Evolutionary conservation across 2,888 invertebrate species (phyloP).

Genomic region (Bugulina stolonifera): DNA sequence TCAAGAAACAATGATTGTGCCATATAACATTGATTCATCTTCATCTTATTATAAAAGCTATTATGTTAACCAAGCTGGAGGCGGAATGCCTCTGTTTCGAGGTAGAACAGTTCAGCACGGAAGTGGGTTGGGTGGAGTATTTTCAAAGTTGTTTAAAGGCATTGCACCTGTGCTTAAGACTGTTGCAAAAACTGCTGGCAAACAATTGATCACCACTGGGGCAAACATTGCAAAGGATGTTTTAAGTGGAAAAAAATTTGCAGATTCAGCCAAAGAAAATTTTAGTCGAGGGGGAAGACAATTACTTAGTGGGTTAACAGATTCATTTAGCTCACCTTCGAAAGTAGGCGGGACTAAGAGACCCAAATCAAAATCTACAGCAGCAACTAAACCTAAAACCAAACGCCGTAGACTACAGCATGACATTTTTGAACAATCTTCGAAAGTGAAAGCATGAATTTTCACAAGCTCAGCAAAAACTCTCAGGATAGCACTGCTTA

Average conservation of each 20-base stretch:
- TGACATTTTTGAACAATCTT: not conserved
- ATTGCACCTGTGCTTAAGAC: not conserved
- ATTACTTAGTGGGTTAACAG: not conserved
- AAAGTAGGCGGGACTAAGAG: not conserved
- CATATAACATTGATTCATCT: not conserved
- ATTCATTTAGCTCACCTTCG: not conserved
- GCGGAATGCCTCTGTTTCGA: not conserved
- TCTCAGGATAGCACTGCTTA: not conserved
- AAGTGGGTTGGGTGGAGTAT: not conserved
- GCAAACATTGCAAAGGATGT: not conserved
- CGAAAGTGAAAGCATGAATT: not conserved
- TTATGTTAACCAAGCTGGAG: not conserved
- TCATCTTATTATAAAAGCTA: not conserved
- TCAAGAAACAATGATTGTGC: not conserved
- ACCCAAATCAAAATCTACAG: not conserved
- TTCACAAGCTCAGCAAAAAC: not conserved
- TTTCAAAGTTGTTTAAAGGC: not conserved
- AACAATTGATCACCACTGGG: not conserved
- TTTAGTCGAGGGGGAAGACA: not conserved
- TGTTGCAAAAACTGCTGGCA: not conserved
- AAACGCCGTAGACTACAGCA: not conserved
- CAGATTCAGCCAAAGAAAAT: not conserved
- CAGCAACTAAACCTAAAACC: not conserved
- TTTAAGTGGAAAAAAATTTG: not conserved
- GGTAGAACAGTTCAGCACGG: not conserved